Conservation (phyloP, 2,888 invertebrate species). For the Synergus itoensis region DNA sequence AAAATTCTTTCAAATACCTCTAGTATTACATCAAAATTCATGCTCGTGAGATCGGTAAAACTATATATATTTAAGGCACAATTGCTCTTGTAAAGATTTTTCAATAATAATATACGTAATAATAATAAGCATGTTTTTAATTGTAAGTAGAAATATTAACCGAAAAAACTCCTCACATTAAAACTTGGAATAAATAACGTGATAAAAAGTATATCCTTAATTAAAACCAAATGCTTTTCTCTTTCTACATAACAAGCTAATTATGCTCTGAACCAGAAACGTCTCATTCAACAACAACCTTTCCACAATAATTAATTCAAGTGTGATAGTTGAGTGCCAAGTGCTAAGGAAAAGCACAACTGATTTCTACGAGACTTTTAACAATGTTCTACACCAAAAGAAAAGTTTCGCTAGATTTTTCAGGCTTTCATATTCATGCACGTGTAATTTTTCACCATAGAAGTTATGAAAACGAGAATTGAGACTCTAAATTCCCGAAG, state of each 20-base stretch:
- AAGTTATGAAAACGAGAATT: background rate
- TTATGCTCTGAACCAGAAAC: background rate
- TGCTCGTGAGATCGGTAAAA: background rate
- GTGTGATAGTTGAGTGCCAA: background rate
- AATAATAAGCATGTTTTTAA: background rate
- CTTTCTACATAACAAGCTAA: background rate
- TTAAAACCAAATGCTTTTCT: background rate
- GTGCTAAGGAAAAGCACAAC: background rate
- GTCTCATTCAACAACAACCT: background rate
- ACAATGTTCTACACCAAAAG: background rate
- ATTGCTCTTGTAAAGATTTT: background rate
- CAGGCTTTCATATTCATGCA: background rate
- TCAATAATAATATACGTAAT: background rate
- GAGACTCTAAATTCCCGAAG: background rate
- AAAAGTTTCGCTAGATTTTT: background rate
- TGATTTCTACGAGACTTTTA: background rate
- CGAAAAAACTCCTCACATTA: background rate
- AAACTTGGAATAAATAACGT: background rate
- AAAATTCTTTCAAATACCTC: slow-evolving; percentile 28
- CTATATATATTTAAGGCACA: background rate
- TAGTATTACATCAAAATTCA: slow-evolving; percentile 18
- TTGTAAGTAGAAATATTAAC: background rate
- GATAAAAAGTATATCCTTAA: background rate
- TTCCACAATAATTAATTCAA: background rate
- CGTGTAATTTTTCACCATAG: slow-evolving; percentile 11